These are phyloP conservation scores for Lathamus discolor DNA, from an alignment of 2,113 vertebrate genomes.

Conservation along the genomic window DNA sequence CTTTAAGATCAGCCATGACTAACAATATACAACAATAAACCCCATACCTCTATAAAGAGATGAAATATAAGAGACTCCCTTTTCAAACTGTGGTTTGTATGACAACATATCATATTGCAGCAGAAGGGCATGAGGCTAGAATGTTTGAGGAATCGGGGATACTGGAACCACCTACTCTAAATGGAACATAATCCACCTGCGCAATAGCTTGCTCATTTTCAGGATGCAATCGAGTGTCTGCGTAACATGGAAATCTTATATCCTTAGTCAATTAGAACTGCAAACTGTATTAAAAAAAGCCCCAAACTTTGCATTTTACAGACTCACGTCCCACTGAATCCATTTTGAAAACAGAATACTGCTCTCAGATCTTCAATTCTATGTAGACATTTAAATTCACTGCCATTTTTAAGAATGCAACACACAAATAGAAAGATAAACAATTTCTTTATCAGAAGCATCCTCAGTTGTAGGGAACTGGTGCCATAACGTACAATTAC, in stretches of 20 bases:
- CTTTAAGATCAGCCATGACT: neutral
- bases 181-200: neutral
- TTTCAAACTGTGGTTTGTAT: neutral
- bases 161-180: neutral
- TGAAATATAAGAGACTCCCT: neutral
- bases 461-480: neutral
- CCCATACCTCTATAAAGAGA: neutral
- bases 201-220: neutral
- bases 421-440: neutral
- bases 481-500: neutral
- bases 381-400: neutral
- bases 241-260: neutral
- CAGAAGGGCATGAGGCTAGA: neutral
- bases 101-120: neutral
- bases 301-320: neutral
- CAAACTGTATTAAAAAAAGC: neutral
- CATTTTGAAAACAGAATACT: neutral
- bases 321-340: neutral
- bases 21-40: neutral
- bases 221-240: neutral
- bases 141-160: neutral
- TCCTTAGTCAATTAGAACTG: neutral
- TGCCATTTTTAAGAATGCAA: neutral
- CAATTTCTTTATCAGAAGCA: neutral
- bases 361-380: neutral